Evolutionary conservation across 2,888 invertebrate species (phyloP).

Genomic region (Eristalis arbustorum): DNA sequence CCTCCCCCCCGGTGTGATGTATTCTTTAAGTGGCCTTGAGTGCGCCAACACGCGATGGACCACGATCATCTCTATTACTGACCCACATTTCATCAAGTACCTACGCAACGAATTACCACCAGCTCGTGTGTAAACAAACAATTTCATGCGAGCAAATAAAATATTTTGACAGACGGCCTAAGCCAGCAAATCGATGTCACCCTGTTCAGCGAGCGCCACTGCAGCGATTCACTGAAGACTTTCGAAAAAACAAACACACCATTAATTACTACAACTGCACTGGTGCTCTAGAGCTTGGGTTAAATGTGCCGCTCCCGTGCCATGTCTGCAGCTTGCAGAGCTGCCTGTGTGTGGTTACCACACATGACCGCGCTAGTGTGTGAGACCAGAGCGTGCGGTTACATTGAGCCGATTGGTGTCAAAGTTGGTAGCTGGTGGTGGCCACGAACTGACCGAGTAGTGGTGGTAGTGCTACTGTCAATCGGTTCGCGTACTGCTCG

Average conservation of each 20-base stretch:
- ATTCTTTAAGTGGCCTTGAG: neutral
- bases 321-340: neutral
- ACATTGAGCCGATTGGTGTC: slow-evolving; percentile 44
- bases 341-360: neutral
- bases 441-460: neutral
- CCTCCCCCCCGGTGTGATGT: neutral
- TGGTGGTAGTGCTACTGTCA: slow-evolving; percentile 17
- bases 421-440: neutral
- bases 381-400: neutral
- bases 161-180: neutral
- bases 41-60: neutral
- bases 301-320: slow-evolving; percentile 42
- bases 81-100: neutral
- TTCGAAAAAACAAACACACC: slow-evolving; percentile 29
- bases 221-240: slow-evolving; percentile 8
- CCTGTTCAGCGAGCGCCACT: slow-evolving; percentile 18
- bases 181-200: slow-evolving; percentile 23
- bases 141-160: neutral
- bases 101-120: neutral
- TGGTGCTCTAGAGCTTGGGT: neutral
- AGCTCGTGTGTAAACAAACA: neutral
- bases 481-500: slow-evolving; percentile 19
- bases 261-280: neutral
- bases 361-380: neutral
- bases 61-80: neutral